Base-by-base conservation (phyloP, 2,797 vertebrate species). In the Toxotes lorentzi region DNA sequence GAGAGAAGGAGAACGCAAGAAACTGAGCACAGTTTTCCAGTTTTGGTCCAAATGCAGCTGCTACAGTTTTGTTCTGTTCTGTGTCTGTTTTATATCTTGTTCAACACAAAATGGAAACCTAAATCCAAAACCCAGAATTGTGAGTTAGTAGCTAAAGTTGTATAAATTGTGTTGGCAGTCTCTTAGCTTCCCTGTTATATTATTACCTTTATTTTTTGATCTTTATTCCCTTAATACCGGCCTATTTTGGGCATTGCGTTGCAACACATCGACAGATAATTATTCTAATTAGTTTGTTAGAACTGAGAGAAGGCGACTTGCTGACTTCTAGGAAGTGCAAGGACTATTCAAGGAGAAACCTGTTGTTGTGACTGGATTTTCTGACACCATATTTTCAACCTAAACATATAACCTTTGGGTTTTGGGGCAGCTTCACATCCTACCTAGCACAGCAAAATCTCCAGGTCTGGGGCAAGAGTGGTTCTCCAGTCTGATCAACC, bases 261-360 rank as follows among this genome's bases (percentile, higher is more conserved):
- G 4, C 35, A 50, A 43, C 41, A 53, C 43, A 73, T 27, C 50
- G 54, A 68, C 69, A 48, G 69, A 2, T 32, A 73, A 79, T 73
- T 58, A 40, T 32, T 78, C 63, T 40, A 70, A 66, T 65, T 43
- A 72, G 76, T 63, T 40, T 76, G n/a, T 68, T 48, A 41, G 14
- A 57, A 23, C 51, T 58, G 65, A 63, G 27, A 54, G n/a, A 54
- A 65, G 50, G 21, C 0, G 12, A 68, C 62, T 23, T 40, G 21
- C 23, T 62, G 66, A 53, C 67, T 62, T 67, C 57, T 19, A 10
- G 12, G 19, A 41, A 30, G 65, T 13, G 27, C 45, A 57, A 54
- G 51, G 35, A 78, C 27, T 51, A 58, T 66, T 70, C 35, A 67
- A 74, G 48, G 30, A 50, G 45, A 80, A 65, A 54, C 32, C 24